Evolutionary conservation across 2,888 invertebrate genomes (phyloP), one percentile per base, ranked within the genome.

Genomic region (Leptinotarsa peninsularis): DNA sequence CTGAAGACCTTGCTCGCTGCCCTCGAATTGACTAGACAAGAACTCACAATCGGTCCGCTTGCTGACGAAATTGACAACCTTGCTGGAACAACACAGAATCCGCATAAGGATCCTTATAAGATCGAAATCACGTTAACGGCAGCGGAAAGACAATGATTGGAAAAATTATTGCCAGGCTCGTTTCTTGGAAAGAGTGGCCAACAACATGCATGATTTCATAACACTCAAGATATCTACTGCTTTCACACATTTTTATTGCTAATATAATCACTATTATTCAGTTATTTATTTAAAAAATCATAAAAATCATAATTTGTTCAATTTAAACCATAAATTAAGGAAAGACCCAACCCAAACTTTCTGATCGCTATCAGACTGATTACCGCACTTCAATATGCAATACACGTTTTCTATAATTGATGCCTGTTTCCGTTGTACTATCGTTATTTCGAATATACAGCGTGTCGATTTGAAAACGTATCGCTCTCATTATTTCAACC

Each of bases 1-100:
- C 72, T 54, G 60, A 73, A 78, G 78, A 77, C 79, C 79, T 80
- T 80, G 78, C 67, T 74, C 67, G 68, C 75, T 78, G 78, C 79
- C 79, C 76, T 74, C 78, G 75, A 75, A 73, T 79, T 56, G 77
- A 74, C 75, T 75, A 77, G 78, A 79, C 77, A 50, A 76, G 76
- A 71, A 69, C 56, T 56, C 49, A 69, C 69, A 69, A 54, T 54
- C 56, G 68, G 50, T n/a, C 68, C 52, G 27, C 21, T n/a, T 23
- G 54, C 68, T 52, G 68, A 68, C 68, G 68, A 68, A 68, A 68
- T 49, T 50, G 54, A n/a, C 68, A 68, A 68, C 68, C 68, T 68
- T 68, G 63, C 63, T 63, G 63, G 14, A 33, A 43, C 14, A 58
- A 58, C n/a, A 63, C 63, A 63, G 63, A 63, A 63, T 63, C 63